Percentiles rank a stretch among this genome's conserved stretches.
phyloP scores from a whole-genome alignment of 2,113 vertebrate species.

The Grantiella picta region DNA sequence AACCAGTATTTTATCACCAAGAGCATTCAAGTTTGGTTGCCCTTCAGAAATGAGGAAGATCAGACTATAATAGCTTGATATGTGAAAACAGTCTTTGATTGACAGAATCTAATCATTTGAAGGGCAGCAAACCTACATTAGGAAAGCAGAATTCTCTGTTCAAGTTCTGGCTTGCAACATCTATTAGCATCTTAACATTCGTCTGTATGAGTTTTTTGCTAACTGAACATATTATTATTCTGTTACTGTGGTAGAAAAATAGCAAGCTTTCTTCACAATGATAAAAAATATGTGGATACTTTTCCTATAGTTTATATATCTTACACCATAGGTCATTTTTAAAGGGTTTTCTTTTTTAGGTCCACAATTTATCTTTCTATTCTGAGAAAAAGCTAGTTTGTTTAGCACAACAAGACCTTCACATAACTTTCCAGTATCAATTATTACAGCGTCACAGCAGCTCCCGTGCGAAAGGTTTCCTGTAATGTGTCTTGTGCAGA shows the following conservation, averaged over 20 bases:
- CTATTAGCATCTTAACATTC: conserved; percentile 59
- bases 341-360: conserved; percentile 49
- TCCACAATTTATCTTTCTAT: conserved; percentile 67
- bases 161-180: conserved; percentile 64
- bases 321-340: conserved; percentile 66
- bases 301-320: conserved; percentile 61
- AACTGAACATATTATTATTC: conserved; percentile 70
- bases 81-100: conserved; percentile 71
- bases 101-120: conserved; percentile 77
- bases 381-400: conserved; percentile 67
- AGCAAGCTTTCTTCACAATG: conserved; percentile 56
- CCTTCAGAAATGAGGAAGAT: conserved; percentile 70
- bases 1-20: conserved; percentile 55
- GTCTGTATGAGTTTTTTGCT: conserved; percentile 68
- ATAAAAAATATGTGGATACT: conserved; percentile 70
- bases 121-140: conserved; percentile 69
- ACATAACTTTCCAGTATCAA: conserved; percentile 74
- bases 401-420: conserved; percentile 74
- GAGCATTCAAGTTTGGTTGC: conserved; percentile 68
- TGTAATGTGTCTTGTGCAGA: conserved; percentile 52
- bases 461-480: conserved; percentile 71
- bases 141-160: conserved; percentile 53
- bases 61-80: conserved; percentile 71
- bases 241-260: conserved; percentile 62
- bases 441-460: conserved; percentile 62